phyloP scores from a whole-genome alignment of 2,888 invertebrate species.

The Sarcophaga variegata region DNA sequence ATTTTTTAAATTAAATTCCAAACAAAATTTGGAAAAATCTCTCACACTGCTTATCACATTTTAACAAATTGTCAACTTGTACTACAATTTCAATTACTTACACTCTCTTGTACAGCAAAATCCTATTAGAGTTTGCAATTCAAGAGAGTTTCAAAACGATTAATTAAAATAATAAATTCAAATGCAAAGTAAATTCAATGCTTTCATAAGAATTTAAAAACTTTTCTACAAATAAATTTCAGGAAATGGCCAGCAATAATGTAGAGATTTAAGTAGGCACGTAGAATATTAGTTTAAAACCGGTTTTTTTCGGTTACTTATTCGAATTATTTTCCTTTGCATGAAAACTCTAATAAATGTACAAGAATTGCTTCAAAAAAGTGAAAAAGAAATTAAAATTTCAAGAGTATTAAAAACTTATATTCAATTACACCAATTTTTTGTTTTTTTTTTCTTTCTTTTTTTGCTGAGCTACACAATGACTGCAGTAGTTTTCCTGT shows the following conservation, averaged over 20 bases:
- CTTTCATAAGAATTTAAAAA: no score
- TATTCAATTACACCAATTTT: slow-evolving; percentile 50
- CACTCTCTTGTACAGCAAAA: not conserved
- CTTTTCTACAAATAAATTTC: no score
- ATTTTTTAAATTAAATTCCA: not conserved
- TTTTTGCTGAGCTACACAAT: slow-evolving; percentile 6
- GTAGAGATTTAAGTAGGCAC: no score
- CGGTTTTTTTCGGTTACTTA: not conserved
- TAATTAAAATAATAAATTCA: no score
- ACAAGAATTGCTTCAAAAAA: not conserved
- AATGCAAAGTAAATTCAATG: no score
- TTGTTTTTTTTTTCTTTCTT: not conserved
- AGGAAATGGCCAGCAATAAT: no score
- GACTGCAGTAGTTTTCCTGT: slow-evolving; percentile 21
- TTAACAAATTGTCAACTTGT: slow-evolving; percentile 30
- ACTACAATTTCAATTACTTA: slow-evolving; percentile 53
- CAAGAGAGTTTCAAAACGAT: no score
- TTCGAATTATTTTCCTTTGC: not conserved
- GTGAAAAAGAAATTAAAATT: slow-evolving; percentile 24
- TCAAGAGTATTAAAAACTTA: slow-evolving; percentile 58
- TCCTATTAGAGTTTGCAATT: not conserved
- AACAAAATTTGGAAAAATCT: not conserved
- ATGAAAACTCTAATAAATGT: not conserved
- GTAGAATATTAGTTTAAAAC: no score
- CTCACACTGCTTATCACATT: slow-evolving; percentile 8